Percentiles rank a stretch among this genome's conserved stretches.
phyloP scores from a whole-genome alignment of 1,140 invertebrate species.

The Panulirus ornatus region DNA sequence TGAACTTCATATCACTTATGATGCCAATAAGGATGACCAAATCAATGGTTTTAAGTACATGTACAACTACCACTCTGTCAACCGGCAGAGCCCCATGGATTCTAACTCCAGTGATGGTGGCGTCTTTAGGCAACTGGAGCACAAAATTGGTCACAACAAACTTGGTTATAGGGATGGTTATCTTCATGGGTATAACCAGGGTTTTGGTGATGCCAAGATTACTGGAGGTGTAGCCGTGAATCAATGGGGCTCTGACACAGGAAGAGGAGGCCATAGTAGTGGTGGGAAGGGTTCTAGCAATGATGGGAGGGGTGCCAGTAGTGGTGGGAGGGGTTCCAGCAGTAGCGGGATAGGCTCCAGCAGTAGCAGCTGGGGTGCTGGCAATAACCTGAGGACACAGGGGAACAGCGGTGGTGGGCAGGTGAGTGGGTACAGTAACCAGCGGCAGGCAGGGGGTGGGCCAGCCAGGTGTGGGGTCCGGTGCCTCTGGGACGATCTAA shows the following conservation, averaged over 20 bases:
- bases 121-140: not conserved
- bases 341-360: not conserved
- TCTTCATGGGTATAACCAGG: constrained; percentile 4
- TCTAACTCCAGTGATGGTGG: not conserved
- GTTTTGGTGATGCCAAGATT: not conserved
- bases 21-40: not conserved
- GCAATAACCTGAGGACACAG: not conserved
- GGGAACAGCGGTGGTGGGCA: not conserved
- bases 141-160: not conserved
- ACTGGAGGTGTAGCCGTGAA: not conserved
- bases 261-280: not conserved
- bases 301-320: not conserved
- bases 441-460: not conserved
- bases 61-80: not conserved
- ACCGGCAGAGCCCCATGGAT: not conserved
- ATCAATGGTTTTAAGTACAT: not conserved
- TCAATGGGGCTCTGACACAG: not conserved
- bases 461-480: constrained; percentile 23
- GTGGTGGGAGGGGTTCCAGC: not conserved
- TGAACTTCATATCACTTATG: not conserved
- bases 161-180: not conserved
- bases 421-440: not conserved
- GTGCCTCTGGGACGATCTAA: constrained; percentile 43
- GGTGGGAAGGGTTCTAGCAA: not conserved
- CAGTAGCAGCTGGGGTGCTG: not conserved